These are phyloP conservation scores for Tupaia tana DNA, from an alignment of 2,113 vertebrate species.

Conservation along the genomic window DNA sequence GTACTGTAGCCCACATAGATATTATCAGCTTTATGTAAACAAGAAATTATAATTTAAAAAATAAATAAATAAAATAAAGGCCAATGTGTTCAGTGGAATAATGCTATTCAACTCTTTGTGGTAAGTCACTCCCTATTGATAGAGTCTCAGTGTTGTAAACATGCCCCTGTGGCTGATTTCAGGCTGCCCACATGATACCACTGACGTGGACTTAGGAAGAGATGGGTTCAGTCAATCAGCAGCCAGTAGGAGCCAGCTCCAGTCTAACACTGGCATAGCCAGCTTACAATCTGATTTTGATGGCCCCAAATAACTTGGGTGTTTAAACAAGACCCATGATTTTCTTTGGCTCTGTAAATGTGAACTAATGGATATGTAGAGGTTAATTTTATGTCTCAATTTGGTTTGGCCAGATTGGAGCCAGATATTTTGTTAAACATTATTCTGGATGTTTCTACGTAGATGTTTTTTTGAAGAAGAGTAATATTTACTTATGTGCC, in stretches of 20 bases:
- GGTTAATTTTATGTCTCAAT: not conserved
- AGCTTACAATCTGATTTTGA: not conserved
- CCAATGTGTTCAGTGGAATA: not conserved
- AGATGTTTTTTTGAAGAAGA: not conserved
- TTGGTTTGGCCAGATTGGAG: not conserved
- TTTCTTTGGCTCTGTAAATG: not conserved
- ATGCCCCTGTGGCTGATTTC: not conserved
- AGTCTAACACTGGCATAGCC: not conserved
- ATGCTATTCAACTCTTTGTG: not conserved
- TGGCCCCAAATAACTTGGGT: not conserved
- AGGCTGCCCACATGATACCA: not conserved
- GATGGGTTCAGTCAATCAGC: not conserved
- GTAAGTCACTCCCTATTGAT: not conserved
- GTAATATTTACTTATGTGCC: not conserved
- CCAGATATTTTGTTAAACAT: not conserved
- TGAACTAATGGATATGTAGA: not conserved
- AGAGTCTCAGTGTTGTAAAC: not conserved
- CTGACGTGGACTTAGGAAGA: not conserved
- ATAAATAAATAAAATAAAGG: too few relatives aligned
- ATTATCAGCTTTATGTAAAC: too few relatives aligned
- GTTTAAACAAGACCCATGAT: not conserved
- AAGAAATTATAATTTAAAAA: too few relatives aligned
- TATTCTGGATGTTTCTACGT: slow-evolving; percentile 25
- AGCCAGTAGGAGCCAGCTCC: not conserved
- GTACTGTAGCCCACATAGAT: too few relatives aligned